Percentiles rank a stretch among this genome's conserved stretches.
phyloP scores from a whole-genome alignment of 2,888 invertebrate species.

The Steinernema carpocapsae region DNA sequence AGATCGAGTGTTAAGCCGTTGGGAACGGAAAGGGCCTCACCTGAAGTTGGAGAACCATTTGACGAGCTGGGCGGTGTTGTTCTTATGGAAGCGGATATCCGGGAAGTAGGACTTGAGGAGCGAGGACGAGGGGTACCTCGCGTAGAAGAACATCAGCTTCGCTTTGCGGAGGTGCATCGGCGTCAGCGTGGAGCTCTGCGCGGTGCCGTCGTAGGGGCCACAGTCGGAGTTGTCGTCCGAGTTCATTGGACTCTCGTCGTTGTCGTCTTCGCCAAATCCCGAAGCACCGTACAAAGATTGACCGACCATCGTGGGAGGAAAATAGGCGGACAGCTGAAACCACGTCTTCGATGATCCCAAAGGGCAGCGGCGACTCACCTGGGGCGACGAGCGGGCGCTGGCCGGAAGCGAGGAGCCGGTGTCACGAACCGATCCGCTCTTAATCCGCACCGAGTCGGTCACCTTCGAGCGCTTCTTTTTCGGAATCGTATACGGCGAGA shows the following conservation, averaged over 20 bases:
- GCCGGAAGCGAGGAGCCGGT: conserved; percentile 45
- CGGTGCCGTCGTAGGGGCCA: conserved; percentile 51
- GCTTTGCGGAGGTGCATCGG: conserved; percentile 99
- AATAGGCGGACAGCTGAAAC: conserved; percentile 45
- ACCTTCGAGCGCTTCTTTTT: conserved; percentile 59
- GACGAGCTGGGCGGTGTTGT: conserved; percentile 99
- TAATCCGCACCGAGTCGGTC: conserved; percentile 56
- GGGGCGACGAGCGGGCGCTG: conserved; percentile 48
- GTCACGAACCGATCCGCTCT: conserved; percentile 46
- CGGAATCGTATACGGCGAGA: conserved; percentile 38
- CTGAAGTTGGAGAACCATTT: conserved; percentile 99
- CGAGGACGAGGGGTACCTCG: conserved; percentile 96
- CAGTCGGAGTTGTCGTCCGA: conserved; percentile 58
- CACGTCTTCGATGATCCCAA: conserved; percentile 37
- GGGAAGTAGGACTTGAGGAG: conserved; percentile 99
- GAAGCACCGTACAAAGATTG: conserved; percentile 59
- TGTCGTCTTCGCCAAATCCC: conserved; percentile 47
- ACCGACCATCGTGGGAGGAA: conserved; percentile 65
- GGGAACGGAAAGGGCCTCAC: conserved; percentile 73
- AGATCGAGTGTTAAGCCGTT: not conserved
- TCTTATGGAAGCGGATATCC: conserved; percentile 99
- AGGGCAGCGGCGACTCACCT: conserved; percentile 36
- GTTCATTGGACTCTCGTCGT: conserved; percentile 59
- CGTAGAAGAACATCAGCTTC: conserved; percentile 99
- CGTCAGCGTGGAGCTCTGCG: conserved; percentile 82